phyloP scores from a whole-genome alignment of 2,797 vertebrate species.

The Pseudotriccus pelzelni region DNA sequence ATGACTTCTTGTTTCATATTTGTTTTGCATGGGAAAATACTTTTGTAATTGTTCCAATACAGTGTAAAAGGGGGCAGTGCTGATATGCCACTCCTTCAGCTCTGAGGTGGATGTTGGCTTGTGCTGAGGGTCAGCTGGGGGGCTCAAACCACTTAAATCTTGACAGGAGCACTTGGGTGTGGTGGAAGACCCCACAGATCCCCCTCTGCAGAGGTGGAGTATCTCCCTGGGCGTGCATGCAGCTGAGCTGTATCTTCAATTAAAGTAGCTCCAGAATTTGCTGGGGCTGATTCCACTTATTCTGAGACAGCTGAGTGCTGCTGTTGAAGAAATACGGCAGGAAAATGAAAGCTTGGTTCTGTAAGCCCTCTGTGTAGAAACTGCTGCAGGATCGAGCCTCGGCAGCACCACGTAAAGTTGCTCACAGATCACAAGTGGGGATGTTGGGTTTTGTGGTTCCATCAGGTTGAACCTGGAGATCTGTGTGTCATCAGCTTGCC shows the following conservation, averaged over 20 bases:
- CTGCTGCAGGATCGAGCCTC: not conserved
- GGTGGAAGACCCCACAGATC: not conserved
- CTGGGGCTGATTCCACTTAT: not conserved
- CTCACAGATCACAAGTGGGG: not conserved
- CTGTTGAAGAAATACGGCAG: not conserved
- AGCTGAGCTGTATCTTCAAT: not conserved
- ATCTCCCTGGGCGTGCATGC: not conserved
- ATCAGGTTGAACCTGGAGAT: not conserved
- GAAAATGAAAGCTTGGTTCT: not conserved
- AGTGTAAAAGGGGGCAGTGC: not conserved
- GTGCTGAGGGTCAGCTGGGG: not conserved
- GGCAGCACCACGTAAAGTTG: not conserved
- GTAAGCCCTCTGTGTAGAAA: not conserved
- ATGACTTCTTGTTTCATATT: not conserved
- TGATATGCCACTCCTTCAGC: not conserved
- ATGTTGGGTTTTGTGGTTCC: not conserved
- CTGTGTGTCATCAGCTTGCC: not conserved
- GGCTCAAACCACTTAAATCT: not conserved
- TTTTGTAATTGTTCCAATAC: not conserved
- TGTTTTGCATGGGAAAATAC: not conserved
- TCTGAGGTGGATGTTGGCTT: rapidly evolving
- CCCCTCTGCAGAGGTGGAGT: not conserved
- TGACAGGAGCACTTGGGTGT: not conserved
- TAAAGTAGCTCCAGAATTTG: not conserved
- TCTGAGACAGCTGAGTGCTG: not conserved